Percentiles rank a stretch among this genome's conserved stretches.
phyloP scores from a whole-genome alignment of 2,113 vertebrate species.

The Malurus elegans region DNA sequence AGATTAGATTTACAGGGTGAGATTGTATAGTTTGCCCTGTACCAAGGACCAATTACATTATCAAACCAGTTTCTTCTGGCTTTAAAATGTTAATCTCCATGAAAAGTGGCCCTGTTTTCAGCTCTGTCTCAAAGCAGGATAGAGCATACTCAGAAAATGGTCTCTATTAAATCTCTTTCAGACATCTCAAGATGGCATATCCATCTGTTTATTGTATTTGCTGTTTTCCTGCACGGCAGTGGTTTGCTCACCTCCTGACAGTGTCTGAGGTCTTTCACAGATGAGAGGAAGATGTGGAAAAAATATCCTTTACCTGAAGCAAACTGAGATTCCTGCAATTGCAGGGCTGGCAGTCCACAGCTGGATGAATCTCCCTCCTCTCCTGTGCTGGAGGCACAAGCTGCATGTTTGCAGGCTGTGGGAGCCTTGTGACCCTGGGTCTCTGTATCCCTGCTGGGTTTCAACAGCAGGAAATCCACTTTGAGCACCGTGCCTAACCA shows the following conservation, averaged over 20 bases:
- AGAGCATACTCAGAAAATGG: neutral
- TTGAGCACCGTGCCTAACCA: neutral
- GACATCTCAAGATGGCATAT: fast-evolving
- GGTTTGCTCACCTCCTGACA: neutral
- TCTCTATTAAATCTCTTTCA: neutral
- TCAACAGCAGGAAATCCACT: neutral
- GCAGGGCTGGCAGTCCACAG: neutral
- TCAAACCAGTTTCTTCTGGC: neutral
- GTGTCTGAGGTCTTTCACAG: neutral
- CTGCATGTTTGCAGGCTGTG: neutral
- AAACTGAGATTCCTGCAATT: neutral
- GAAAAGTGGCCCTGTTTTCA: neutral
- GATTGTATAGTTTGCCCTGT: neutral
- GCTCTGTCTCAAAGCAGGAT: neutral
- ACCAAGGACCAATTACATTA: neutral
- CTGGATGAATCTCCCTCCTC: neutral
- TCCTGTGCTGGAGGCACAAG: neutral
- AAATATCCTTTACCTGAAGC: neutral
- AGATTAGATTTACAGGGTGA: constrained; percentile 28
- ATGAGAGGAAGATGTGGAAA: neutral
- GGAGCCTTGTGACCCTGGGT: neutral
- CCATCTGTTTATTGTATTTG: neutral
- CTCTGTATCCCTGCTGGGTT: neutral
- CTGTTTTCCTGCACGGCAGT: neutral
- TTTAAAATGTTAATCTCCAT: neutral